phyloP scores from a whole-genome alignment of 2,113 vertebrate species.

The Phalacrocorax brasilianus region DNA sequence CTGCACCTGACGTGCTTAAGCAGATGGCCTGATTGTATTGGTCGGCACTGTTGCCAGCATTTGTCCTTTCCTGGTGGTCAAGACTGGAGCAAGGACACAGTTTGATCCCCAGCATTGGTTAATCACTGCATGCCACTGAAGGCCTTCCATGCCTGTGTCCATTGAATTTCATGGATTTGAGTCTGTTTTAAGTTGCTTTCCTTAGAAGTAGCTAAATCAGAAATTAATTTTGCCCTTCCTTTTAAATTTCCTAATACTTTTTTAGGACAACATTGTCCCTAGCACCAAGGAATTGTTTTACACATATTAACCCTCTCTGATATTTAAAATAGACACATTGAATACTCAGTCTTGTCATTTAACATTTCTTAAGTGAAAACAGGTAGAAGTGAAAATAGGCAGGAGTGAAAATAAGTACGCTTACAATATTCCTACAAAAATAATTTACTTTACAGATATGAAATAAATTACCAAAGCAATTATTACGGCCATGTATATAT shows the following conservation, averaged over 20 bases:
- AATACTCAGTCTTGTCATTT: background rate
- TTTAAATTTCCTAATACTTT: background rate
- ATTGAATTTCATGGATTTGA: background rate
- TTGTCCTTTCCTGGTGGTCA: background rate
- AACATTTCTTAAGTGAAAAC: background rate
- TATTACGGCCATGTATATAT: background rate
- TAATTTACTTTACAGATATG: background rate
- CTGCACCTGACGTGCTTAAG: background rate
- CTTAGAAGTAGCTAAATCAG: background rate
- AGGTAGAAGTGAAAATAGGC: background rate
- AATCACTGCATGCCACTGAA: background rate
- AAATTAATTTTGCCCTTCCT: background rate
- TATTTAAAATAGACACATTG: background rate
- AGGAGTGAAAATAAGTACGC: background rate
- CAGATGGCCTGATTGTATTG: constrained; percentile 3
- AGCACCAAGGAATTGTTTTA: background rate
- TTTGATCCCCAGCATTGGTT: background rate
- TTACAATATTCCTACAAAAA: background rate
- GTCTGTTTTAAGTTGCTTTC: background rate
- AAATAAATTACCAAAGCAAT: background rate
- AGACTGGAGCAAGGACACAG: background rate
- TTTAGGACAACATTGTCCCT: background rate
- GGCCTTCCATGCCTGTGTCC: background rate
- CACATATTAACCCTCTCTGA: background rate
- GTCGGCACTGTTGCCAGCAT: background rate